Conservation (phyloP, 2,797 vertebrate genomes). For the Lepilemur septentrionalis region DNA sequence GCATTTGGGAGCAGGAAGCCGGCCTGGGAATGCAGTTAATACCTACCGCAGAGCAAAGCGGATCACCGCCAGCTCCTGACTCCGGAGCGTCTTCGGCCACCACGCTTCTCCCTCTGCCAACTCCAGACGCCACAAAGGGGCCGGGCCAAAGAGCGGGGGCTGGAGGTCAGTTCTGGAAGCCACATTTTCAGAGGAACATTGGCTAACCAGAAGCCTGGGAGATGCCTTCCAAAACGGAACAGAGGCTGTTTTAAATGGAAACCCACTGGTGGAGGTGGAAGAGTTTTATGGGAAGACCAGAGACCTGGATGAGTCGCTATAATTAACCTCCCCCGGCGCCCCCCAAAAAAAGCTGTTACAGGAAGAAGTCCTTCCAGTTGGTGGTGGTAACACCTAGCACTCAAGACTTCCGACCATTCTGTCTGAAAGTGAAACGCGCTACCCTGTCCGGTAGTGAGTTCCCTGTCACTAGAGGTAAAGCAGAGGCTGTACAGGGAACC, state of each 20-base stretch:
- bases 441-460: background rate
- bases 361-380: background rate
- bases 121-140: background rate
- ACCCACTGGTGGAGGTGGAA: background rate
- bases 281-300: background rate
- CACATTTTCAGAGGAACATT: background rate
- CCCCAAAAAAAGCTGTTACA: background rate
- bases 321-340: background rate
- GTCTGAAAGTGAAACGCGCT: background rate
- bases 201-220: constrained; percentile 47
- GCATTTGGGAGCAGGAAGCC: constrained; percentile 75
- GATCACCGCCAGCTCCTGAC: constrained; percentile 64
- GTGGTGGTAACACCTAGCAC: background rate
- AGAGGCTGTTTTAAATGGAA: background rate
- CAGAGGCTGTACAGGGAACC: background rate
- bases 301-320: background rate
- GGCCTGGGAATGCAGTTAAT: constrained; percentile 67
- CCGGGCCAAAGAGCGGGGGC: background rate
- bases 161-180: constrained; percentile 53
- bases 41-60: constrained; percentile 70
- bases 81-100: background rate
- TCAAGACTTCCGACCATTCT: background rate
- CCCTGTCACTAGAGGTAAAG: background rate
- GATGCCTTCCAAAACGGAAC: constrained; percentile 21
- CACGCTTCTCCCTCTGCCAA: constrained; percentile 3